A percentile compares a stretch with the other conserved stretches of the same genome.
Evolutionary conservation across 1,140 invertebrate genomes (phyloP).

Genomic region (Tetragonula clypearis): DNA sequence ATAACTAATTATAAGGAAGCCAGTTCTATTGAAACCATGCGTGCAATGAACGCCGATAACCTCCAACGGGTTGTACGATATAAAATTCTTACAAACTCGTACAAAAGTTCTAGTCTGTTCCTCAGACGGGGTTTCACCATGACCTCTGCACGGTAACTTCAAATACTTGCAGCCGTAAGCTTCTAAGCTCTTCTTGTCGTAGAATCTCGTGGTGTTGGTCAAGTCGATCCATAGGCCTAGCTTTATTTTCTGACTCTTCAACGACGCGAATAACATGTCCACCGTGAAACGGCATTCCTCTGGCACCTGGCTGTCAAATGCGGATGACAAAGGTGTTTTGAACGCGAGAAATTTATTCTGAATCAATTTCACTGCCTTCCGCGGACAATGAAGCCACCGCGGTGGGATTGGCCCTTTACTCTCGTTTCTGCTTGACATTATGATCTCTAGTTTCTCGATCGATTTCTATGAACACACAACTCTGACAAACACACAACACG

Average conservation of each 20-base stretch:
- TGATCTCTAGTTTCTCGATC: neutral
- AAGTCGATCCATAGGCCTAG: constrained; percentile 98
- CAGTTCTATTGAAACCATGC: constrained; percentile 99
- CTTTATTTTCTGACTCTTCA: constrained; percentile 89
- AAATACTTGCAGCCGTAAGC: constrained; percentile 89
- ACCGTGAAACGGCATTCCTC: constrained; percentile 91
- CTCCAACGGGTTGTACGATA: constrained; percentile 89
- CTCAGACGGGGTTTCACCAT: constrained; percentile 88
- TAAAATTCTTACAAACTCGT: constrained; percentile 89
- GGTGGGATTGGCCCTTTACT: constrained; percentile 87
- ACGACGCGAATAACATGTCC: constrained; percentile 89
- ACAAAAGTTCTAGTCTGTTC: constrained; percentile 92
- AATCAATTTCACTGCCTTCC: constrained; percentile 90
- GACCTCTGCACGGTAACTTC: constrained; percentile 94
- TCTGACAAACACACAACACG: neutral
- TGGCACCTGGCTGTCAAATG: constrained; percentile 91
- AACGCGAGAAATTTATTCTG: constrained; percentile 94
- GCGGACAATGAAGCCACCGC: constrained; percentile 95
- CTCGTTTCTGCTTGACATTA: constrained; percentile 64
- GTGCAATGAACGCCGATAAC: constrained; percentile 98
- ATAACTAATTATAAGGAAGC: constrained; percentile 96
- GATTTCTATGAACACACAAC: neutral
- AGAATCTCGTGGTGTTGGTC: constrained; percentile 97
- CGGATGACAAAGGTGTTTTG: constrained; percentile 92
- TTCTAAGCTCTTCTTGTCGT: constrained; percentile 91